Percentiles rank a stretch among this genome's conserved stretches.
phyloP scores from a whole-genome alignment of 2,113 vertebrate genomes.

The Sander lucioperca region DNA sequence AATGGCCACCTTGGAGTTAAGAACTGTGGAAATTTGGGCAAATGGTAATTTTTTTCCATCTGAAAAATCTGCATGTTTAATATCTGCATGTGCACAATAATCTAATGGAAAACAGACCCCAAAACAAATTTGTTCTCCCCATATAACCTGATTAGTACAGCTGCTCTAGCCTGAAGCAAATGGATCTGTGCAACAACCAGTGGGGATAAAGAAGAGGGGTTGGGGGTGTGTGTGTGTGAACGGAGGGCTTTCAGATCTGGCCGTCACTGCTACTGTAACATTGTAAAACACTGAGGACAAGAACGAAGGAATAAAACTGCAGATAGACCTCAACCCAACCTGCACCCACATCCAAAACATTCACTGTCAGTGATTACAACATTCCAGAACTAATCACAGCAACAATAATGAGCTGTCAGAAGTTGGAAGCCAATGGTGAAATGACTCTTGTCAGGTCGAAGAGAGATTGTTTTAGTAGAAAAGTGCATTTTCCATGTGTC shows the following conservation, averaged over 20 bases:
- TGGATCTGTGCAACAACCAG: constrained; percentile 45
- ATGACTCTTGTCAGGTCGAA: constrained; percentile 28
- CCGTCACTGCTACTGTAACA: constrained; percentile 5
- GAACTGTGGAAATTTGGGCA: constrained; percentile 57
- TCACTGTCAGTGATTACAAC: constrained; percentile 22
- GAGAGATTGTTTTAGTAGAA: constrained; percentile 41
- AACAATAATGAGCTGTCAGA: constrained; percentile 47
- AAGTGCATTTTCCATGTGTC: constrained; percentile 47
- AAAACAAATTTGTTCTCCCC: constrained; percentile 54
- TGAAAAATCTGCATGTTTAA: constrained; percentile 72
- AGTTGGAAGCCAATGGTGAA: constrained; percentile 22
- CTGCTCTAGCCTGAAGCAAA: constrained; percentile 46
- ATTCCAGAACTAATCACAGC: constrained; percentile 48
- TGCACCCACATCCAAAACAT: constrained; percentile 21
- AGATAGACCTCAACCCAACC: constrained; percentile 16
- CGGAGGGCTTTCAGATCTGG: constrained; percentile 9
- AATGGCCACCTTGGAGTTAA: constrained; percentile 72
- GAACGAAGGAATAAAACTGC: constrained; percentile 19
- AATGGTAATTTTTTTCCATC: constrained; percentile 49
- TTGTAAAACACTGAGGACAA: constrained; percentile 37
- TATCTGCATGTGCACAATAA: constrained; percentile 58
- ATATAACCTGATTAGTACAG: constrained; percentile 67
- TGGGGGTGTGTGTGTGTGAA: not conserved
- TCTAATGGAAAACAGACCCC: constrained; percentile 74
- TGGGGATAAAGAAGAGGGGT: constrained; percentile 7